Evolutionary conservation across 2,888 invertebrate genomes (phyloP).

Genomic region (Netelia fuscicornis): DNA sequence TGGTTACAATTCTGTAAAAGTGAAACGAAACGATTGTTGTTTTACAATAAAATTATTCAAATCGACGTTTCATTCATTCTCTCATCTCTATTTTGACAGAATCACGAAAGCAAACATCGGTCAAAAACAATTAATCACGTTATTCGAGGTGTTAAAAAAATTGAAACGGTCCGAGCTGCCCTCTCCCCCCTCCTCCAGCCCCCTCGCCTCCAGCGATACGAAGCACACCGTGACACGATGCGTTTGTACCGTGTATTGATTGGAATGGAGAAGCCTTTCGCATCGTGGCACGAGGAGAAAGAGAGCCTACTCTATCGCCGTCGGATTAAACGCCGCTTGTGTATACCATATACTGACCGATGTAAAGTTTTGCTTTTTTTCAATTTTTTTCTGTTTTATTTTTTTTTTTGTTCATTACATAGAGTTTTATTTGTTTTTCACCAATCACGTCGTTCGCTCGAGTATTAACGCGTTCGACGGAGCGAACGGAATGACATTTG

Average conservation of each 20-base stretch:
- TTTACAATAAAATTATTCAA: no score
- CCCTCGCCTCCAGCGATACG: conserved; percentile 49
- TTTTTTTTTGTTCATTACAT: neutral
- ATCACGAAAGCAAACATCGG: neutral
- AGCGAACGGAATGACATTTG: no score
- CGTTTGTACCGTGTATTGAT: conserved; percentile 70
- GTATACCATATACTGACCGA: conserved; percentile 70
- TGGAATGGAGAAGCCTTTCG: conserved; percentile 80
- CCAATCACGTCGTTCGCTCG: no score
- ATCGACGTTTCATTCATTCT: neutral
- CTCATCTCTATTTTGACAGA: neutral
- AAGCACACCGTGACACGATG: conserved; percentile 50
- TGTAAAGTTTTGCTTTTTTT: conserved; percentile 68
- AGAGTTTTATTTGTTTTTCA: neutral
- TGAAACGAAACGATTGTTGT: no score
- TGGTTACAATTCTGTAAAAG: no score
- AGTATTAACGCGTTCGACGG: no score
- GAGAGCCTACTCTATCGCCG: conserved; percentile 72
- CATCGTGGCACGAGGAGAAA: conserved; percentile 59
- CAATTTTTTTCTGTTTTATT: conserved; percentile 24
- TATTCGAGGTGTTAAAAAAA: conserved; percentile 28
- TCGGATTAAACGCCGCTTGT: conserved; percentile 79
- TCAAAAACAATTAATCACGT: conserved; percentile 2
- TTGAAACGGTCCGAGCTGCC: conserved; percentile 14
- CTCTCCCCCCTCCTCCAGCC: conserved; percentile 19